Conservation (phyloP, 2,888 invertebrate species). For the Dynastes maya region DNA sequence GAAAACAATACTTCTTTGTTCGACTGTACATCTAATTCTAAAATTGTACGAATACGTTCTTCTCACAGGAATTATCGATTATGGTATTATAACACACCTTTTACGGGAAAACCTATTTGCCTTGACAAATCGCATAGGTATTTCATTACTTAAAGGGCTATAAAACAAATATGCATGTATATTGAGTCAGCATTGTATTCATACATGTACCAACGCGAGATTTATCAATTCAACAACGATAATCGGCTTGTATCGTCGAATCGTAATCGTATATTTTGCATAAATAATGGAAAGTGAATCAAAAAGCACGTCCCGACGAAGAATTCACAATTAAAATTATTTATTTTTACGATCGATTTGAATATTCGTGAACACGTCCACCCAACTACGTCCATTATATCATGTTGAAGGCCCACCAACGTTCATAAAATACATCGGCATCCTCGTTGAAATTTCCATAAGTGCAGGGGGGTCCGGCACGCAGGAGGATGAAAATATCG, state of each 20-base stretch:
- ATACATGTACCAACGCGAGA: no score
- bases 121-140: no score
- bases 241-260: background rate
- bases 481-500: conserved; percentile 29
- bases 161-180: no score
- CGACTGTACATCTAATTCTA: no score
- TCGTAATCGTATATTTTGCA: conserved; percentile 15
- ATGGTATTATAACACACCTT: no score
- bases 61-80: no score
- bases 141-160: no score
- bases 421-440: conserved; percentile 25
- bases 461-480: conserved; percentile 20
- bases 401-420: conserved; percentile 29
- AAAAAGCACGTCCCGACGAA: background rate
- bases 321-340: conserved; percentile 30
- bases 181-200: no score
- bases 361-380: conserved; percentile 34
- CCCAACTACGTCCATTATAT: conserved; percentile 30
- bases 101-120: no score
- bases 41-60: no score
- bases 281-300: conserved; percentile 20
- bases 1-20: no score
- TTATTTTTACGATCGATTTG: conserved; percentile 36
- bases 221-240: no score
- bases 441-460: conserved; percentile 29